Conservation (phyloP, 92 coral and sea anemone genomes). For the Epizoanthus illoricatus region DNA sequence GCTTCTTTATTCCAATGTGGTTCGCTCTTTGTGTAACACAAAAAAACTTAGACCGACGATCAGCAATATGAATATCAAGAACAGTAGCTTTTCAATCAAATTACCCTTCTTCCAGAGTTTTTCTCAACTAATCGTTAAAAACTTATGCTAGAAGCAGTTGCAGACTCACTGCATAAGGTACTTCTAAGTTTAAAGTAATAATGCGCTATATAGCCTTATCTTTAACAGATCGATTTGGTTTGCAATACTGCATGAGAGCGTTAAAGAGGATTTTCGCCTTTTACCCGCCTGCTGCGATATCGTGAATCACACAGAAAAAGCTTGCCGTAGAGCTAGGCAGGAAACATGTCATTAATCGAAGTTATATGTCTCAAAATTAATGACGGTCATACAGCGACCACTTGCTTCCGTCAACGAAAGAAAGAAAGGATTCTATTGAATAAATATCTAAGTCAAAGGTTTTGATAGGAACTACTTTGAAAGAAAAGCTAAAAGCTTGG, state of each 20-base stretch:
- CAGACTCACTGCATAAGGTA: slow-evolving; percentile 27
- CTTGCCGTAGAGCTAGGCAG: not conserved
- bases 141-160: not conserved
- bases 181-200: not conserved
- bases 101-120: not conserved
- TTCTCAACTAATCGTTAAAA: not conserved
- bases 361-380: slow-evolving; percentile 5
- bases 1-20: no score
- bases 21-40: no score
- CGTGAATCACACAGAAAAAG: not conserved
- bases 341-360: not conserved
- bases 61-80: no score
- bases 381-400: not conserved
- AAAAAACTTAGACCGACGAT: no score
- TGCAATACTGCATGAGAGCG: slow-evolving; percentile 19
- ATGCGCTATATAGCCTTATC: slow-evolving; percentile 8
- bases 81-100: no score
- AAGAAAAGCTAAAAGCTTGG: not conserved
- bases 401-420: slow-evolving; percentile 1
- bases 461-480: not conserved
- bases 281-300: slow-evolving; percentile 35
- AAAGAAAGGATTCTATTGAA: not conserved
- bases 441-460: not conserved
- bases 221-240: slow-evolving; percentile 12
- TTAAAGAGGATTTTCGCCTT: slow-evolving; percentile 17